A percentile compares a stretch with the other conserved stretches of the same genome.
Evolutionary conservation across 2,113 vertebrate genomes (phyloP).

Genomic region (Hippocampus mohnikei): DNA sequence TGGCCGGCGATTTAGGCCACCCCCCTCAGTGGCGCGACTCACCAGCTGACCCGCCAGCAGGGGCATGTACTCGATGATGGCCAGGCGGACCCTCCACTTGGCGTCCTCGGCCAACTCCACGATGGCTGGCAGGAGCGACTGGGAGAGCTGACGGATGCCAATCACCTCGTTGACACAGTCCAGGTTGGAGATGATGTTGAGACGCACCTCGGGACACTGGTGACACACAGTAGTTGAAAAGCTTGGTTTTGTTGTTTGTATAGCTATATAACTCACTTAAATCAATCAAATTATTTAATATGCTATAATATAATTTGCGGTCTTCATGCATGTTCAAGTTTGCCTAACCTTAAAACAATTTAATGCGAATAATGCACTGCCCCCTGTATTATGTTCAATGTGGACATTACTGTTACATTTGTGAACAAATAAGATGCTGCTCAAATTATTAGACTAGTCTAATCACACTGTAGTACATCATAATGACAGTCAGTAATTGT

Average conservation of each 20-base stretch:
- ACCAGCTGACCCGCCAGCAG: slow-evolving; percentile 88
- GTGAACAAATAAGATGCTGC: no score
- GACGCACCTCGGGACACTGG: slow-evolving; percentile 86
- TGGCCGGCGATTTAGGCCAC: background rate
- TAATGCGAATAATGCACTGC: no score
- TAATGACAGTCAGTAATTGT: no score
- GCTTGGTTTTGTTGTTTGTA: background rate
- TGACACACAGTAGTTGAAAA: background rate
- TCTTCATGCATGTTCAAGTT: no score
- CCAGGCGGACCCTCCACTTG: slow-evolving; percentile 88
- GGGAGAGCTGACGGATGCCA: slow-evolving; percentile 85
- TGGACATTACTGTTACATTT: no score
- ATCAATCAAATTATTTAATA: no score
- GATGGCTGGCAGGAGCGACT: slow-evolving; percentile 86
- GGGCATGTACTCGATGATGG: slow-evolving; percentile 90
- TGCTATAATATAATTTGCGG: no score
- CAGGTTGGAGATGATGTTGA: slow-evolving; percentile 90
- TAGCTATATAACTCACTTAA: no score
- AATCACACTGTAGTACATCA: no score
- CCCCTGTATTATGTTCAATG: no score
- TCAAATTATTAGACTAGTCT: no score
- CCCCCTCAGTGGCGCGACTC: slow-evolving; percentile 43
- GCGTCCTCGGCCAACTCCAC: slow-evolving; percentile 88
- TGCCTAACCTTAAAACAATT: no score
- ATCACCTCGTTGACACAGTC: slow-evolving; percentile 90